phyloP scores from a whole-genome alignment of 2,113 vertebrate genomes.

The Platysternon megacephalum region DNA sequence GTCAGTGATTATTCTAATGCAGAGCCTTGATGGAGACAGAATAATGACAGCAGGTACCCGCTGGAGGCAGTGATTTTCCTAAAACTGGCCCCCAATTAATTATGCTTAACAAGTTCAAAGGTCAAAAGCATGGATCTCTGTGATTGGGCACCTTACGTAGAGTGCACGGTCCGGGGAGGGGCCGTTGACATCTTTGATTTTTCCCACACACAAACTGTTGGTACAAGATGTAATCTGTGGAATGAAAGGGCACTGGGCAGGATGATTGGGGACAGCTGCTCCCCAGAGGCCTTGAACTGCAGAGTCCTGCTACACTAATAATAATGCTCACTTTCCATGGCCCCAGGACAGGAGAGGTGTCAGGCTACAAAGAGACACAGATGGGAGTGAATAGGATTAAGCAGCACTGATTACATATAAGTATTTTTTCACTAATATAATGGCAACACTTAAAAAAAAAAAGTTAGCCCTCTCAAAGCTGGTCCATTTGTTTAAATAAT shows the following conservation, averaged over 20 bases:
- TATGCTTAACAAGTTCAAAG: constrained; percentile 47
- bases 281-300: constrained; percentile 13
- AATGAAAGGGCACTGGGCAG: constrained; percentile 35
- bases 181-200: constrained; percentile 72
- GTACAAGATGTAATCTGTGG: constrained; percentile 61
- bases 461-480: neutral
- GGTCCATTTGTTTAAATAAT: neutral
- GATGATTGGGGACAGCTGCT: constrained; percentile 65
- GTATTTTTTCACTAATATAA: constrained; percentile 52
- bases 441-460: neutral
- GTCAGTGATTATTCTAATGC: constrained; percentile 26
- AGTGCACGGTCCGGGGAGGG: constrained; percentile 52
- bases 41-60: constrained; percentile 38
- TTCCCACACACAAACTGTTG: constrained; percentile 75
- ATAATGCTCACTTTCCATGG: constrained; percentile 14
- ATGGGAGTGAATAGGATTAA: constrained; percentile 56
- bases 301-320: neutral
- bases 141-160: constrained; percentile 70
- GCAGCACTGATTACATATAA: constrained; percentile 42
- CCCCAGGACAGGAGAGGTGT: constrained; percentile 50
- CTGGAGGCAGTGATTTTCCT: constrained; percentile 46
- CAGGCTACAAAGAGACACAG: constrained; percentile 57
- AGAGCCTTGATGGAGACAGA: constrained; percentile 45
- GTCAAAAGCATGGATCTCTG: constrained; percentile 26
- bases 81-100: constrained; percentile 68